A percentile compares a stretch with the other conserved stretches of the same genome.
These are phyloP conservation scores for Meloidogyne hapla DNA, from an alignment of 1,140 invertebrate species.

Conservation along the genomic window DNA sequence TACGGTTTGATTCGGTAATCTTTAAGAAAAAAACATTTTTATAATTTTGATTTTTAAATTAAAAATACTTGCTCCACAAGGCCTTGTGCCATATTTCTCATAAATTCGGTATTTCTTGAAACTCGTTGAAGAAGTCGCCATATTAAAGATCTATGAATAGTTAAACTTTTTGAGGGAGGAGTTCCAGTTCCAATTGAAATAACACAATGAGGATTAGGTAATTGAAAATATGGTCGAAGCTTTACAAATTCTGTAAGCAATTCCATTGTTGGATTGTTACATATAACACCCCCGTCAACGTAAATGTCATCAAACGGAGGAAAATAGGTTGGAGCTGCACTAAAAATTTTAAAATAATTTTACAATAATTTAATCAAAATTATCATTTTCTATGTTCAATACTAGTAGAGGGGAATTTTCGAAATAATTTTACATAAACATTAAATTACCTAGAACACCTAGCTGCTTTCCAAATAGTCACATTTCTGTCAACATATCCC, in stretches of 20 bases:
- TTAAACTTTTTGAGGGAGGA: neutral
- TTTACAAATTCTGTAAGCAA: neutral
- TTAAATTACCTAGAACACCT: slow-evolving; percentile 32
- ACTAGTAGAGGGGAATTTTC: too few species aligned
- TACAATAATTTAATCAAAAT: too few species aligned
- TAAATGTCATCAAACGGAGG: neutral
- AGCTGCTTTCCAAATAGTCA: neutral
- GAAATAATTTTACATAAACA: too few species aligned
- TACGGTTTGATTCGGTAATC: neutral
- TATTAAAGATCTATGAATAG: neutral
- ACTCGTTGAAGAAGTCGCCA: neutral
- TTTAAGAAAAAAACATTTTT: neutral
- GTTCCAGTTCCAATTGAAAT: neutral
- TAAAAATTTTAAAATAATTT: neutral
- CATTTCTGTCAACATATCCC: neutral
- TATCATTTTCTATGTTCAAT: too few species aligned
- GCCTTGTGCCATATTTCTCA: neutral
- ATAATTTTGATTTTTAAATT: too few species aligned
- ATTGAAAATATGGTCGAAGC: neutral
- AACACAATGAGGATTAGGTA: neutral
- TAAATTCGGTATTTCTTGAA: neutral
- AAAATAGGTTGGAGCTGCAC: neutral
- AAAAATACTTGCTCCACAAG: neutral
- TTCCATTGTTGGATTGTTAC: neutral
- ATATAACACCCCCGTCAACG: neutral